Base-by-base conservation (phyloP, 2,888 invertebrate genomes). In the Aleiodes leptofemur region DNA sequence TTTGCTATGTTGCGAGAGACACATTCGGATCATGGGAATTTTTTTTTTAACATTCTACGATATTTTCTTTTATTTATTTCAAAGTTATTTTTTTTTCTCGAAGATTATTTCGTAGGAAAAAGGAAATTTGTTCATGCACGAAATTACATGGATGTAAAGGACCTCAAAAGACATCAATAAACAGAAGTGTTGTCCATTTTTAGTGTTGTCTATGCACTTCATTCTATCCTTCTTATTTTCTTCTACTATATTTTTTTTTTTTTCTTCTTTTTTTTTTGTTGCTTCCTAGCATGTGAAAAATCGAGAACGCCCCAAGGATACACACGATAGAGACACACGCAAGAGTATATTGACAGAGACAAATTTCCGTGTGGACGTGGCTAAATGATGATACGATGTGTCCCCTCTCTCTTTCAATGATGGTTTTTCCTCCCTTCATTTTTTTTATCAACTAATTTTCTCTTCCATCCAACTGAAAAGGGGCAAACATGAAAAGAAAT, bases 271-370 rank as follows among this genome's bases (percentile, higher is more conserved):
- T 38, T 13, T 55, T 55, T n/a, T n/a, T 55, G 7, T 61, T 61
- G 23, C 23, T 23, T 23, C 23, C 16, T 61, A 61, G 14, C 11
- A 4, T 13, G 34, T 34, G 31, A 59, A 34, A 59, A 34, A 34
- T 59, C 59, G 59, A 34, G 31, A 29, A 29, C 16, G 34, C 13
- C 34, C 16, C 13, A 14, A 34, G 59, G n/a, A 34, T 59, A 59
- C 3, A 7, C 56, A 56, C 23, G 56, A 53, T 29, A 9, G 23
- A 55, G 6, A 16, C 14, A 55, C 14, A 55, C 55, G 11, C 55
- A n/a, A n/a, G 55, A n/a, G 55, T n/a, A n/a, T 55, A 59, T 59
- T 59, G 56, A 56, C 56, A 56, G 29, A 56, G 56, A 56, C 56
- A 56, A 16, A 56, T 56, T 43, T 56, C 23, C 4, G 56, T 23